Evolutionary conservation across 1,140 invertebrate species (phyloP).

Genomic region (Drosophila obscura): DNA sequence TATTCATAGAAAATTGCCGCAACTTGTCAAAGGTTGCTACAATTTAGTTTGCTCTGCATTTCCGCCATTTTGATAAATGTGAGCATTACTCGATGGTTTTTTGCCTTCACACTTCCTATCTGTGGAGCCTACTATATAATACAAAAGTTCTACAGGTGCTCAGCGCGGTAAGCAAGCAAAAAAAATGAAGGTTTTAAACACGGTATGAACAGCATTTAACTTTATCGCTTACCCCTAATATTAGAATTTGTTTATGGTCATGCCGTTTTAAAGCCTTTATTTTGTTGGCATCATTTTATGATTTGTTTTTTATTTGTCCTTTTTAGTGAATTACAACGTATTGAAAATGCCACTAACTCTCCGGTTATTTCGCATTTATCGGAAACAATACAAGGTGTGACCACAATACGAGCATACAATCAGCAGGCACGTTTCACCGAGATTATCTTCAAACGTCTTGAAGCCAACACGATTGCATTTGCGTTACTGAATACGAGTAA

Average conservation of each 20-base stretch:
- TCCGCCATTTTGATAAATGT: constrained; percentile 90
- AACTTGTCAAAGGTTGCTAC: constrained; percentile 89
- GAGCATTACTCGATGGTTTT: constrained; percentile 89
- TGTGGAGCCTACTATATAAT: constrained; percentile 88
- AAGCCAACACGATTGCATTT: constrained; percentile 90
- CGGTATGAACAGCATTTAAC: no score
- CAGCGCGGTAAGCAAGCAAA: constrained; percentile 86
- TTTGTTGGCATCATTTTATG: not conserved
- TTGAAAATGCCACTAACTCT: constrained; percentile 88
- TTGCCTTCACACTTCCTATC: constrained; percentile 88
- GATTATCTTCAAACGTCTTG: constrained; percentile 87
- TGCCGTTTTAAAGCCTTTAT: not conserved
- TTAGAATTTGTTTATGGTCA: no score
- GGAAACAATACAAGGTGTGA: constrained; percentile 88
- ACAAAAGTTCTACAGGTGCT: constrained; percentile 89
- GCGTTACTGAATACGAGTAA: constrained; percentile 91
- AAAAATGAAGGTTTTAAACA: no score
- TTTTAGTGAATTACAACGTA: constrained; percentile 88
- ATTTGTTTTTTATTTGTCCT: constrained; percentile 2
- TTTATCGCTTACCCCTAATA: no score
- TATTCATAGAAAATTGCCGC: constrained; percentile 89
- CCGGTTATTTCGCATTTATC: constrained; percentile 89
- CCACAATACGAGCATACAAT: constrained; percentile 89
- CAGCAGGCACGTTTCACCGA: constrained; percentile 88
- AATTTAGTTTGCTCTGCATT: constrained; percentile 89